A percentile compares a stretch with the other conserved stretches of the same genome.
Evolutionary conservation across 2,797 vertebrate species (phyloP).

Genomic region (Pseudomugil tenellus): DNA sequence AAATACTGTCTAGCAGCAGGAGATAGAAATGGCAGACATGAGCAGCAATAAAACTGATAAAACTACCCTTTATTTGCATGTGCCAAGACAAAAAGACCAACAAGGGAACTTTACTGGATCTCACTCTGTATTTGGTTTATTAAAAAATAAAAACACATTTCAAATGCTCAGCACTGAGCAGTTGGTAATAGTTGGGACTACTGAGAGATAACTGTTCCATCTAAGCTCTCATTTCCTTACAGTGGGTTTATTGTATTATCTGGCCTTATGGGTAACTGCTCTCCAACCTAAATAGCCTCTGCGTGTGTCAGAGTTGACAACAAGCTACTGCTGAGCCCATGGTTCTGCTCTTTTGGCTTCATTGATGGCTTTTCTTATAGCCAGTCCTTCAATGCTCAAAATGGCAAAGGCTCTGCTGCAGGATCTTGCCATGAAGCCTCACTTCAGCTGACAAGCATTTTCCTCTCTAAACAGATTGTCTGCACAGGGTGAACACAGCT

Average conservation of each 20-base stretch:
- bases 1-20: slow-evolving; percentile 40
- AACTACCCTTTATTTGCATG: slow-evolving; percentile 46
- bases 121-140: slow-evolving; percentile 14
- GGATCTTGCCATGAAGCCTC: background rate
- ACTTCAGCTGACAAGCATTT: slow-evolving; percentile 3
- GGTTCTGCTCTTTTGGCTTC: slow-evolving; percentile 9
- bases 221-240: slow-evolving; percentile 10
- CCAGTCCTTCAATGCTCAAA: slow-evolving; percentile 3
- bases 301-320: background rate
- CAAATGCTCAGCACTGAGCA: slow-evolving; percentile 20
- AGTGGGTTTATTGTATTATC: slow-evolving; percentile 9
- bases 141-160: slow-evolving; percentile 23
- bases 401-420: background rate
- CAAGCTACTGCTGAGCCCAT: background rate
- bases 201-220: slow-evolving; percentile 27
- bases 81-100: slow-evolving; percentile 45
- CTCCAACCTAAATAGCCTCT: background rate
- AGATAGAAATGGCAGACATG: slow-evolving; percentile 34
- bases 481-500: background rate
- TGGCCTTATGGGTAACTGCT: slow-evolving; percentile 12
- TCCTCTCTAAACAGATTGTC: slow-evolving; percentile 1
- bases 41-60: slow-evolving; percentile 50
- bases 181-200: slow-evolving; percentile 22
- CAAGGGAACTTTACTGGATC: slow-evolving; percentile 34
- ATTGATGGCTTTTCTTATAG: slow-evolving; percentile 5